Conservation (phyloP, 2,888 invertebrate genomes). For the Tenthredo amoena region DNA sequence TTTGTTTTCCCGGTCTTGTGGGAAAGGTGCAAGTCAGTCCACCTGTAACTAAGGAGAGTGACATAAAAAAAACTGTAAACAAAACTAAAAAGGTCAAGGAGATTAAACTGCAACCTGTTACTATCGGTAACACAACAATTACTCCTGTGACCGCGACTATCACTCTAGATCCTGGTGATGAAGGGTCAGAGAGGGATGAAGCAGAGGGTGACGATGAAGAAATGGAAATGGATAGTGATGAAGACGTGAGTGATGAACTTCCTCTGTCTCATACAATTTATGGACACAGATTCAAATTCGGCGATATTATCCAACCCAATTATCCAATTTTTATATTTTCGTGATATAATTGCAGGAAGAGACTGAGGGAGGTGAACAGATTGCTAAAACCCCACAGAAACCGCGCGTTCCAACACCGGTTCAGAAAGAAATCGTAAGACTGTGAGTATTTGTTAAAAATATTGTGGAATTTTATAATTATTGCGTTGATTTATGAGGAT, state of each 20-base stretch:
- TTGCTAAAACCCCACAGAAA: slow-evolving; percentile 78
- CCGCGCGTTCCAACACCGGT: slow-evolving; percentile 79
- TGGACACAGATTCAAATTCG: background rate
- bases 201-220: slow-evolving; percentile 91
- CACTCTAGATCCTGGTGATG: slow-evolving; percentile 84
- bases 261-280: background rate
- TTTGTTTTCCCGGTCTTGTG: slow-evolving; percentile 94
- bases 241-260: slow-evolving; percentile 65
- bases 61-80: slow-evolving; percentile 60
- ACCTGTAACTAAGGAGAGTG: slow-evolving; percentile 80
- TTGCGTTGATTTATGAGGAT: background rate
- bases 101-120: slow-evolving; percentile 79
- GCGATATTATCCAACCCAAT: background rate
- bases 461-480: background rate
- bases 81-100: slow-evolving; percentile 74
- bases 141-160: slow-evolving; percentile 78
- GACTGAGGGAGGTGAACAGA: slow-evolving; percentile 78
- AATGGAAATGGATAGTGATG: slow-evolving; percentile 79
- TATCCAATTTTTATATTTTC: background rate
- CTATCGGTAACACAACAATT: slow-evolving; percentile 85
- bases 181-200: slow-evolving; percentile 87
- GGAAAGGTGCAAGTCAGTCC: slow-evolving; percentile 83
- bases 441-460: slow-evolving; percentile 79
- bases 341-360: slow-evolving; percentile 73
- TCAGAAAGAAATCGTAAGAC: slow-evolving; percentile 81